Evolutionary conservation across 1,140 invertebrate species (phyloP), one percentile per base, ranked within the genome.

Genomic region (Drosophila melanogaster): DNA sequence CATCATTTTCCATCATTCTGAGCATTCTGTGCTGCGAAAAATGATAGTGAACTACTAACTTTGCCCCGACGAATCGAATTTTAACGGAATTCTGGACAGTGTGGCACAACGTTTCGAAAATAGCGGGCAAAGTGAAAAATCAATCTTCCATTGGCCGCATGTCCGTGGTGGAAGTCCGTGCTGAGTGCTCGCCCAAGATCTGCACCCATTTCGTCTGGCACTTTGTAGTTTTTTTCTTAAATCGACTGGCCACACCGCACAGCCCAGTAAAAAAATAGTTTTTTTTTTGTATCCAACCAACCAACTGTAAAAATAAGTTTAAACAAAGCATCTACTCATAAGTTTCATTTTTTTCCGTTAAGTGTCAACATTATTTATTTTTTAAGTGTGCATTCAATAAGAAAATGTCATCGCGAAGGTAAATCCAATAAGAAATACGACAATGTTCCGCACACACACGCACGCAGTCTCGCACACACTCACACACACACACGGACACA

Each of bases 401-500:
- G 79, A 87, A 87, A 83, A 87, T 87, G 83, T 87, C 83, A 87
- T 87, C 83, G 79, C 83, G 83, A 87, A 87, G 83, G 83, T 87
- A 87, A 87, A 81, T 85, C 79, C 78, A 85, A 83, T 89, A 83
- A 71, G 84, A 87, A 86, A 79, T 73, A 65, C 60, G 84, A 79
- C 79, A 76, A 87, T 72, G 54, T 80, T 85, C 72, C 59, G 30
- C 41, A 54, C 43, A 26, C 35, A 62, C 56, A 62, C 56, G 10
- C 49, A 41, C 47, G 51, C 71, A 50, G 26, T 55, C 22, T n/a
- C 49, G 15, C 51, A 46, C 44, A 70, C 64, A 44, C 41, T 41
- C 33, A 35, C 41, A 43, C 17, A 58, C 15, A 35, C 41, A 37
- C 41, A 67, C 64, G 26, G 53, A 38, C 22, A 43, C 66, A 51